Conservation (phyloP, 2,888 invertebrate genomes). For the Blastobasis lacticolella region DNA sequence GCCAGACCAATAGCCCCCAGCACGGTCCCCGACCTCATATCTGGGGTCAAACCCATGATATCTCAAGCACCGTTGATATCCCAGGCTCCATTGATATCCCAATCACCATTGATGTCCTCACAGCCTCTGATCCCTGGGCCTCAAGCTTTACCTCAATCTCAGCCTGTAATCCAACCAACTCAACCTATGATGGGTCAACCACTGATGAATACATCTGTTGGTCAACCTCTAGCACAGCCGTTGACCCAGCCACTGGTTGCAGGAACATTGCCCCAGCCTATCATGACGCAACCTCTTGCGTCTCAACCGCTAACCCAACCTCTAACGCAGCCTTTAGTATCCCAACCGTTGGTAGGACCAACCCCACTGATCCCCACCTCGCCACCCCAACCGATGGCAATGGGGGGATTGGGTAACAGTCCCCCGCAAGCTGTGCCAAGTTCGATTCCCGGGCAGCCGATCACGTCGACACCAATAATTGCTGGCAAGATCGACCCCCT, state of each 20-base stretch:
- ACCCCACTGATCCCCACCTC: constrained; percentile 17
- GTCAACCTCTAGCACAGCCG: background rate
- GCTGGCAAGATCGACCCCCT: constrained; percentile 44
- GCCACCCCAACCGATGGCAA: constrained; percentile 16
- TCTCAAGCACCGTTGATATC: constrained; percentile 12
- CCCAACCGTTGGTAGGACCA: constrained; percentile 12
- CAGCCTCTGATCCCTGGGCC: constrained; percentile 1
- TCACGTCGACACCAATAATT: constrained; percentile 59
- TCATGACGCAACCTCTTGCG: background rate
- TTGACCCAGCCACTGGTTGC: too few species aligned
- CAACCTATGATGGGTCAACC: too few species aligned
- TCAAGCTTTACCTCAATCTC: constrained; percentile 6
- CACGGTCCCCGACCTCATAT: constrained; percentile 36
- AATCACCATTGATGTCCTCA: constrained; percentile 11
- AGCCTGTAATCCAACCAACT: too few species aligned
- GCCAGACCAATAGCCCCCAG: constrained; percentile 28
- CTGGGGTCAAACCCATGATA: constrained; percentile 1
- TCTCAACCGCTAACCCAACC: constrained; percentile 17
- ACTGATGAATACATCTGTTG: background rate
- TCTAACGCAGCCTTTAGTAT: constrained; percentile 11
- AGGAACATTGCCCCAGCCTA: too few species aligned
- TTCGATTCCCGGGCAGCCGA: constrained; percentile 38
- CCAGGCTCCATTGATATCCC: constrained; percentile 8
- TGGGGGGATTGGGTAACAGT: constrained; percentile 40
- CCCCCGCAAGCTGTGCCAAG: constrained; percentile 40